These are phyloP conservation scores for Phyto melanocephala DNA, from an alignment of 2,888 invertebrate genomes.

Conservation along the genomic window DNA sequence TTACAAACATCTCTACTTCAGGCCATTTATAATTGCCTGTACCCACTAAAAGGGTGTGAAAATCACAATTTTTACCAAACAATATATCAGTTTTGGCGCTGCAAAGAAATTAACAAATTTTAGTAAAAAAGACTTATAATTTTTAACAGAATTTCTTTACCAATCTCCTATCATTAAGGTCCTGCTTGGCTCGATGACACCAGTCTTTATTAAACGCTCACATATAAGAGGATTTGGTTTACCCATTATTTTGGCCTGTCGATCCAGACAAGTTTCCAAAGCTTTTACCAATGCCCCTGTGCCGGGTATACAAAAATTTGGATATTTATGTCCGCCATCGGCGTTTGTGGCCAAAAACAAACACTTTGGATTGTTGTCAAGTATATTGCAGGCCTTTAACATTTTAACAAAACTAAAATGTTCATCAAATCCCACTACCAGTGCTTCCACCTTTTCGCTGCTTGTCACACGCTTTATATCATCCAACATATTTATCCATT, in stretches of 20 bases:
- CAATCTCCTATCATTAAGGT: slow-evolving; percentile 81
- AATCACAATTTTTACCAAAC: slow-evolving; percentile 91
- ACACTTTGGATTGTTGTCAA: slow-evolving; percentile 84
- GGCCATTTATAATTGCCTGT: slow-evolving; percentile 87
- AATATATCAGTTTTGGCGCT: slow-evolving; percentile 95
- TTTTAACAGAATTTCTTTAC: slow-evolving; percentile 66
- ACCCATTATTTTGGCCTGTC: slow-evolving; percentile 90
- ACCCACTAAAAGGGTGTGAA: slow-evolving; percentile 92
- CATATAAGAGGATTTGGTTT: slow-evolving; percentile 92
- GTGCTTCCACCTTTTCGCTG: slow-evolving; percentile 85
- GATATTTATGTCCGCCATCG: slow-evolving; percentile 89
- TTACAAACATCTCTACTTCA: slow-evolving; percentile 80
- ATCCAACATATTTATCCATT: slow-evolving; percentile 79
- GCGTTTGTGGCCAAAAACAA: slow-evolving; percentile 95
- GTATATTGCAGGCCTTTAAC: slow-evolving; percentile 92
- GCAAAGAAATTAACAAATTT: slow-evolving; percentile 68
- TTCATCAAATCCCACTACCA: slow-evolving; percentile 96
- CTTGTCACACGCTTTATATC: slow-evolving; percentile 81
- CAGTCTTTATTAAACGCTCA: slow-evolving; percentile 84
- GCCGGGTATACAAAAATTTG: slow-evolving; percentile 86
- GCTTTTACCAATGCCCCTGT: slow-evolving; percentile 92
- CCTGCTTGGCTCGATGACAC: slow-evolving; percentile 86
- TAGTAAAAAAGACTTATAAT: not conserved
- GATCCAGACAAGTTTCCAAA: slow-evolving; percentile 89
- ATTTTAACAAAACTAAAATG: slow-evolving; percentile 94